Percentiles rank a stretch among this genome's conserved stretches.
These are phyloP conservation scores for Caenorhabditis auriculariae DNA, from an alignment of 2,888 invertebrate genomes.

Conservation along the genomic window DNA sequence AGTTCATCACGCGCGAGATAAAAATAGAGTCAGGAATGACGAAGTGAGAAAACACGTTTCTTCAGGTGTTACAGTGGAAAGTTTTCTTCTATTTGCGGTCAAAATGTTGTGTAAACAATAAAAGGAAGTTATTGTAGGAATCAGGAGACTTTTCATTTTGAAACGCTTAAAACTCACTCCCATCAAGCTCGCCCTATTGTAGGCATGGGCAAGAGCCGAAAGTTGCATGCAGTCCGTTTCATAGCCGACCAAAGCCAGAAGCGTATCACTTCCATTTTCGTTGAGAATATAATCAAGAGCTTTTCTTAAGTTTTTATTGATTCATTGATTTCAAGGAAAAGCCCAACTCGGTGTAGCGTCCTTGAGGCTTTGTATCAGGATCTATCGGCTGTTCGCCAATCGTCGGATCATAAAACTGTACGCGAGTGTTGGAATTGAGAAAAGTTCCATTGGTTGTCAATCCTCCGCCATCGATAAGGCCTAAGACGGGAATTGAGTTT, in stretches of 20 bases:
- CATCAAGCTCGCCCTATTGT: slow-evolving; percentile 13
- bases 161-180: neutral
- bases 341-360: no score
- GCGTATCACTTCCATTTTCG: slow-evolving; percentile 8
- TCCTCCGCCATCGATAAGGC: slow-evolving; percentile 24
- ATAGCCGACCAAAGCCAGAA: slow-evolving; percentile 22
- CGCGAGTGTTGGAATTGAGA: slow-evolving; percentile 10
- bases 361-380: neutral
- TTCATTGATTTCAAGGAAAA: no score
- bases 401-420: slow-evolving; percentile 27
- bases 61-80: no score
- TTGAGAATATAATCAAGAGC: slow-evolving; percentile 10
- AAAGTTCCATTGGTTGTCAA: slow-evolving; percentile 20
- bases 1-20: no score
- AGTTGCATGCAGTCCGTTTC: slow-evolving; percentile 25
- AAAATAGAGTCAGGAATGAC: no score
- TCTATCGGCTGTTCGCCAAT: neutral
- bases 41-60: no score
- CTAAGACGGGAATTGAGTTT: no score
- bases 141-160: no score
- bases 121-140: no score
- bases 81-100: no score
- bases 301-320: no score
- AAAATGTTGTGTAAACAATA: no score
- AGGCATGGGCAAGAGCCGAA: slow-evolving; percentile 24